Evolutionary conservation across 2,888 invertebrate species (phyloP), one percentile per base, ranked within the genome.

Genomic region (Drosophila pseudotakahashii): DNA sequence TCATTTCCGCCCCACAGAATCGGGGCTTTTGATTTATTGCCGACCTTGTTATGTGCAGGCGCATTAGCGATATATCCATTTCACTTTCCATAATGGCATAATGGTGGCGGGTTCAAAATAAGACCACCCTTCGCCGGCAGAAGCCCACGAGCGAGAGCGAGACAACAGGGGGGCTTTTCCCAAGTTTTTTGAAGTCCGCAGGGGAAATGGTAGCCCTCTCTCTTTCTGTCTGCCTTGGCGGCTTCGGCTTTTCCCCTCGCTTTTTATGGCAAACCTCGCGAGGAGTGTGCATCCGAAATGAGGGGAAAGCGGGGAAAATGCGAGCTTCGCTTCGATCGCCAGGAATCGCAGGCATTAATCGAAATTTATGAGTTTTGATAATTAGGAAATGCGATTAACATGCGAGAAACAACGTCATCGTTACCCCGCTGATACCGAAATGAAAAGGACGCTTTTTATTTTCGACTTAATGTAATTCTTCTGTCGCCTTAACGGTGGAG

Each of bases 11-110:
- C 26, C 34, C 34, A 44, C 34, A 48, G 55, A 37, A 52, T 51
- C 44, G 47, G 32, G 73, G 63, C 71, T 47, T 84, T 88, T 92
- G 91, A 91, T 92, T 92, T 92, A 91, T 90, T 89, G 91, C 89
- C 91, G 91, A 91, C 91, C 91, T 91, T 91, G 91, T 91, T 91
- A 88, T 90, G 89, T 91, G 90, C 91, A 91, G 86, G 91, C 91
- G 87, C 86, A 87, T 86, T 85, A 82, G 89, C 88, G 83, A 90
- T 92, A 91, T 89, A 90, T 91, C 91, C 91, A 90, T 91, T 91
- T 91, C 92, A 90, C 89, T 91, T 91, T 91, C 91, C 90, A 81
- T 89, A 89, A 90, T 90, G 90, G 82, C 58, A 58, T 34, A 48
- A 48, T 48, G 48, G 48, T 89, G 87, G 88, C 89, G 78, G 75